Percentiles rank a stretch among this genome's conserved stretches.
Conservation (phyloP, 2,888 invertebrate genomes). For the Leucania comma region DNA sequence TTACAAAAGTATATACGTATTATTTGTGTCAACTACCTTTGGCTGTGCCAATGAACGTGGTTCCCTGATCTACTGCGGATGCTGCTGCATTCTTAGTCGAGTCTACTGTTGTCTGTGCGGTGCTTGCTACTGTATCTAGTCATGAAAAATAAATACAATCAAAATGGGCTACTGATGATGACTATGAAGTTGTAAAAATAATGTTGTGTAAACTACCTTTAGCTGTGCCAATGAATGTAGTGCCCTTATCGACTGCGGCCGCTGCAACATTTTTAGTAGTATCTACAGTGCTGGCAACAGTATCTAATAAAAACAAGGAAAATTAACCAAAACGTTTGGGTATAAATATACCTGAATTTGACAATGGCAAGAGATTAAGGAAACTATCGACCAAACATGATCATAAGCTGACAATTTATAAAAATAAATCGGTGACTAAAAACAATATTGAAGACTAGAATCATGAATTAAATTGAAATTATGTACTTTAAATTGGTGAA, state of each 20-base stretch:
- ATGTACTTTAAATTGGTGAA: neutral
- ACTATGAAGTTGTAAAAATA: slow-evolving; percentile 7
- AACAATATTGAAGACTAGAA: neutral
- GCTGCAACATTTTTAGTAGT: slow-evolving; percentile 71
- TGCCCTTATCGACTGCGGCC: slow-evolving; percentile 69
- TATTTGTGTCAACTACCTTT: slow-evolving; percentile 67
- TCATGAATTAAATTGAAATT: neutral
- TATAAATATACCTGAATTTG: neutral
- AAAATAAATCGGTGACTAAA: neutral
- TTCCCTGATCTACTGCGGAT: slow-evolving; percentile 71
- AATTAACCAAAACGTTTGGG: neutral
- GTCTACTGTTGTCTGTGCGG: slow-evolving; percentile 67
- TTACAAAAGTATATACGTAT: slow-evolving; percentile 3
- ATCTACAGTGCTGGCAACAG: slow-evolving; percentile 72
- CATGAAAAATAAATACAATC: slow-evolving; percentile 32
- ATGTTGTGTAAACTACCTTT: slow-evolving; percentile 67
- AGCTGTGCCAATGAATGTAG: slow-evolving; percentile 68
- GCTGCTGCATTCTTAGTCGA: slow-evolving; percentile 71
- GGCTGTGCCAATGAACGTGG: slow-evolving; percentile 70
- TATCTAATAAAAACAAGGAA: slow-evolving; percentile 59
- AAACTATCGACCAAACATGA: slow-evolving; percentile 5
- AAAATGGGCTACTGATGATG: slow-evolving; percentile 16
- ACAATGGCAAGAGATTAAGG: neutral
- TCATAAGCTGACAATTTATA: neutral
- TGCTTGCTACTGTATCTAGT: slow-evolving; percentile 69